These are phyloP conservation scores for Drosophila subquinaria DNA, from an alignment of 2,888 invertebrate genomes.

Conservation along the genomic window DNA sequence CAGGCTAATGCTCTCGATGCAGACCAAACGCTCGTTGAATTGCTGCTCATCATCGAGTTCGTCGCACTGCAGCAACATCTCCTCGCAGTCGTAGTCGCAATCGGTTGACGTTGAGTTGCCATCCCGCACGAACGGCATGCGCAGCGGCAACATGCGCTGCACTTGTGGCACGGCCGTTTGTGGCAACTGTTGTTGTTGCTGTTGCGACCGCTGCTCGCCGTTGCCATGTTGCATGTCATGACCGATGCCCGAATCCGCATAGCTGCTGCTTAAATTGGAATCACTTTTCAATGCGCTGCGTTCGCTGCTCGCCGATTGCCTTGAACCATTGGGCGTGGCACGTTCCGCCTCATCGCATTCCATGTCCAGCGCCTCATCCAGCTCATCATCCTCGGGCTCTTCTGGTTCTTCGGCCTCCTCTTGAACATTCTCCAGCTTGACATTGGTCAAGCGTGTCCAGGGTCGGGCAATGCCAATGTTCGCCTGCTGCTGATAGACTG, in stretches of 20 bases:
- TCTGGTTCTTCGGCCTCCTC: slow-evolving; percentile 72
- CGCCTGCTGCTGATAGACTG: slow-evolving; percentile 68
- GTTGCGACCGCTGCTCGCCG: slow-evolving; percentile 20
- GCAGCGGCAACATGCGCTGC: slow-evolving; percentile 51
- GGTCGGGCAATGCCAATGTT: slow-evolving; percentile 48
- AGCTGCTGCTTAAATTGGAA: slow-evolving; percentile 83
- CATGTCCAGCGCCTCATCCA: slow-evolving; percentile 63
- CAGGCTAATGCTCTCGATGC: slow-evolving; percentile 85
- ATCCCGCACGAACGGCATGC: slow-evolving; percentile 79
- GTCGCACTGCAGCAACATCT: slow-evolving; percentile 83
- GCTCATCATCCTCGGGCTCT: slow-evolving; percentile 55
- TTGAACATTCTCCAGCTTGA: slow-evolving; percentile 81
- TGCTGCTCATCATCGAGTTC: slow-evolving; percentile 77
- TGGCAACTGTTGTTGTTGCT: slow-evolving; percentile 29
- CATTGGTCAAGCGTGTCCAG: slow-evolving; percentile 74
- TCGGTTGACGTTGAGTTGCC: slow-evolving; percentile 80
- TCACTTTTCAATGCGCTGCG: slow-evolving; percentile 78
- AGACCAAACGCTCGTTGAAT: slow-evolving; percentile 81
- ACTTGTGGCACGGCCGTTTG: slow-evolving; percentile 32
- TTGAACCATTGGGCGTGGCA: slow-evolving; percentile 47
- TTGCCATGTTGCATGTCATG: slow-evolving; percentile 8
- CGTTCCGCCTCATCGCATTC: slow-evolving; percentile 51
- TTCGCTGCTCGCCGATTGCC: slow-evolving; percentile 73
- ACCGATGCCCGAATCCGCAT: slow-evolving; percentile 83
- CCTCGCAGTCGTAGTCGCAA: slow-evolving; percentile 83